Evolutionary conservation across 2,888 invertebrate species (phyloP), one percentile per base, ranked within the genome.

Genomic region (Drosophila stalkeri): DNA sequence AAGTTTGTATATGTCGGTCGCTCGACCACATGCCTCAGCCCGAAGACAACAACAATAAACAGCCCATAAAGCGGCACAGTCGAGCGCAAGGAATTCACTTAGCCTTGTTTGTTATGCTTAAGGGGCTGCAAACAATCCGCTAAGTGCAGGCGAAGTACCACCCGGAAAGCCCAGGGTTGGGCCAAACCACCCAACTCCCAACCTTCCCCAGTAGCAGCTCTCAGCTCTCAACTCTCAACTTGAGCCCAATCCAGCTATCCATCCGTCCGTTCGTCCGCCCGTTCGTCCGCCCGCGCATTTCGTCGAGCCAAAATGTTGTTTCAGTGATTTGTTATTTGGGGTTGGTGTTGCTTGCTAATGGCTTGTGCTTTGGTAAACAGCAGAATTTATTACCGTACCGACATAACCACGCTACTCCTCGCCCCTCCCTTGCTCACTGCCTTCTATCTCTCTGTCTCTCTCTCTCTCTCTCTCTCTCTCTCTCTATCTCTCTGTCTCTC

Each of bases 101-200:
- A 92, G 91, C 88, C 92, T 86, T 92, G 91, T 92, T 91, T 92
- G 91, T 92, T 92, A 92, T 92, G 92, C 92, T 92, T 90, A 91
- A 90, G 90, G 89, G 86, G 89, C 88, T 86, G 84, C 88, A 91
- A 92, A 92, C 92, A 92, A 92, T 91, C 92, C 92, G 84, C 92
- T 92, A 92, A 92, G 92, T 92, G 92, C 91, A 91, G 89, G 83
- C 65, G 35, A 64, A 62, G 73, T 55, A 64, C 52, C 70, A 64
- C 55, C 76, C 82, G 37, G 23, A 63, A 63, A 72, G 56, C 51
- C 47, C 52, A 54, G 31, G 23, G 27, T 27, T 27, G 27, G 27
- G 27, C 27, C 27, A 27, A 27, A 27, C 5, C 27, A 27, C 47
- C 44, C 66, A 57, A 12, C 37, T 39, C 31, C 12, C 8, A 20